These are phyloP conservation scores for Drosophila nebulosa DNA, from an alignment of 1,140 invertebrate species.

Conservation along the genomic window DNA sequence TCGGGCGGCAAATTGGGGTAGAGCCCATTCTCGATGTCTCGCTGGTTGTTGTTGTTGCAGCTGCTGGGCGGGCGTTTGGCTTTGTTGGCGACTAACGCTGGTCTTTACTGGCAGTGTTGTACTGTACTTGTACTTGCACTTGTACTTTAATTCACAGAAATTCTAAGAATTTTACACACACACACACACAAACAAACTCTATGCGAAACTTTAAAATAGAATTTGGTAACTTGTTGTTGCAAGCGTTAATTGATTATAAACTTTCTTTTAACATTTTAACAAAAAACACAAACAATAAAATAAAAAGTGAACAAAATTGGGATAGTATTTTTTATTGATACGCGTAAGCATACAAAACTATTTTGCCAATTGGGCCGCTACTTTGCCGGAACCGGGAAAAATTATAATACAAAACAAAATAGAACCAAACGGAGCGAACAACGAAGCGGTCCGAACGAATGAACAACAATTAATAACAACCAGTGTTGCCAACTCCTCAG, in stretches of 20 bases:
- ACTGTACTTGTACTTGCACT: slow-evolving; percentile 1
- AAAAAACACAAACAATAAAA: neutral
- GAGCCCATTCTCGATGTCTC: slow-evolving; percentile 70
- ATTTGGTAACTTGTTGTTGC: slow-evolving; percentile 3
- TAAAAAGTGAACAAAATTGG: neutral
- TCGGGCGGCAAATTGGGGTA: slow-evolving; percentile 68
- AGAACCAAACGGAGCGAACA: neutral
- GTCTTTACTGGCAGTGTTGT: slow-evolving; percentile 55
- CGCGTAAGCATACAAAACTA: slow-evolving; percentile 18
- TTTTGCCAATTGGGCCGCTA: neutral
- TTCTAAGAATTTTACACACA: neutral
- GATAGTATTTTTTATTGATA: too few species aligned
- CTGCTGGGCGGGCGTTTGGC: slow-evolving; percentile 67
- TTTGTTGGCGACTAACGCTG: slow-evolving; percentile 58
- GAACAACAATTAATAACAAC: neutral
- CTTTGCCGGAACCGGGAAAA: neutral
- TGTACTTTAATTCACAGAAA: neutral
- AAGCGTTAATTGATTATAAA: slow-evolving; percentile 58
- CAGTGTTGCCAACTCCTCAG: neutral
- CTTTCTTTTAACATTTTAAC: neutral
- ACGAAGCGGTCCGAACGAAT: neutral
- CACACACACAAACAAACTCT: neutral
- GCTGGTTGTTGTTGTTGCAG: slow-evolving; percentile 62
- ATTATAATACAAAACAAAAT: neutral
- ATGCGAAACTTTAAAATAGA: neutral